Evolutionary conservation across 1,140 invertebrate genomes (phyloP).

Genomic region (Caenorhabditis briggsae): DNA sequence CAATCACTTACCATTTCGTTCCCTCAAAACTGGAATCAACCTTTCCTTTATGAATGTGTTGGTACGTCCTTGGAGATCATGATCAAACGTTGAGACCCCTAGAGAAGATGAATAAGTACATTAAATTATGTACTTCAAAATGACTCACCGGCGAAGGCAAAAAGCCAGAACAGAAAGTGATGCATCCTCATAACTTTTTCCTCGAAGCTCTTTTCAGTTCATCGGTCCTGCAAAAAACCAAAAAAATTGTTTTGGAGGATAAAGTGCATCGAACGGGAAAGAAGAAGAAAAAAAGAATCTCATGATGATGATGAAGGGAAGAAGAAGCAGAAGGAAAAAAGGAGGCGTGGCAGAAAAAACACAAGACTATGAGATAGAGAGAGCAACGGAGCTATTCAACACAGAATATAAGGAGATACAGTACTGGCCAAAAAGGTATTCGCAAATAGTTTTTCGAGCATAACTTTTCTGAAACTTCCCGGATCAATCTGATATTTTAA

Average conservation of each 20-base stretch:
- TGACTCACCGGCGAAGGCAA: not conserved
- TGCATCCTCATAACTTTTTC: not conserved
- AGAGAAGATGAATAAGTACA: not conserved
- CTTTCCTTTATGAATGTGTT: not conserved
- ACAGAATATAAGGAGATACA: slow-evolving; percentile 48
- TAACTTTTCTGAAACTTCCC: no score
- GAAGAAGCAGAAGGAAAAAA: not conserved
- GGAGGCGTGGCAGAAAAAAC: not conserved
- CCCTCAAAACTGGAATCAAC: slow-evolving; percentile 1
- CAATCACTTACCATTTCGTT: not conserved
- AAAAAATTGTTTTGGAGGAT: not conserved
- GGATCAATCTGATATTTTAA: no score
- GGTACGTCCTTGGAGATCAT: not conserved
- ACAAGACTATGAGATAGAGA: not conserved
- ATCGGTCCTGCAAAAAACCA: slow-evolving; percentile 16
- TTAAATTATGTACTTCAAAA: not conserved
- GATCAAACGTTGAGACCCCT: not conserved
- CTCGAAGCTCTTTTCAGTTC: not conserved
- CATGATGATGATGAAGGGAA: not conserved
- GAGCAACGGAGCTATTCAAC: slow-evolving; percentile 5
- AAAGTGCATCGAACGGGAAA: slow-evolving; percentile 18
- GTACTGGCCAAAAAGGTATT: no score
- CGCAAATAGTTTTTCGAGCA: no score
- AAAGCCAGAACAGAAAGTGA: slow-evolving; percentile 12
- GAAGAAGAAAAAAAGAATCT: not conserved